A percentile compares a stretch with the other conserved stretches of the same genome.
phyloP scores from a whole-genome alignment of 2,888 invertebrate species.

The Calameuta pallipes region DNA sequence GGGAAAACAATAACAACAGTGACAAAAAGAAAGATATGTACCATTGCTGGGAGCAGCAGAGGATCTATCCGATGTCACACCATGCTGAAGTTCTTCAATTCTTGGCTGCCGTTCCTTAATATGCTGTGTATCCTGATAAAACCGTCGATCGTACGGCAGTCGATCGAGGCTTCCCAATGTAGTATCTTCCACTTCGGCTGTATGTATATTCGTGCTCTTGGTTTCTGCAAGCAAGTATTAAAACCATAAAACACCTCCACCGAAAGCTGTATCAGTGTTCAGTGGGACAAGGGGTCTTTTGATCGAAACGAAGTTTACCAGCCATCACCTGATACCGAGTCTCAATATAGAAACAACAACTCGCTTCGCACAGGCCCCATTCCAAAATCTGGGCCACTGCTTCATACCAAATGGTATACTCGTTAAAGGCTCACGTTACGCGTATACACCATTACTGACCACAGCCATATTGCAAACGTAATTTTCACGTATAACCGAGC shows the following conservation, averaged over 20 bases:
- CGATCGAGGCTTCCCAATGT: slow-evolving; percentile 22
- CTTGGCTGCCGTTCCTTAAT: slow-evolving; percentile 25
- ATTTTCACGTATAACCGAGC: not conserved
- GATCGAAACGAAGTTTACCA: not conserved
- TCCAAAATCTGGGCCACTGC: not conserved
- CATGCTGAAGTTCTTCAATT: slow-evolving; percentile 44
- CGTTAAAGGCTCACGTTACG: not conserved
- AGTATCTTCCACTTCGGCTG: slow-evolving; percentile 23
- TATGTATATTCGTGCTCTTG: slow-evolving; percentile 25
- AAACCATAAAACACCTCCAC: slow-evolving; percentile 2
- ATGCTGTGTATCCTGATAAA: slow-evolving; percentile 27
- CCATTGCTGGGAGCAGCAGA: slow-evolving; percentile 51
- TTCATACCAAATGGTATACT: not conserved
- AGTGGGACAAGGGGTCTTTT: not conserved
- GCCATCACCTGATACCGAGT: not conserved
- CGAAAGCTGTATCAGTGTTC: not conserved
- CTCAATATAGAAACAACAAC: not conserved
- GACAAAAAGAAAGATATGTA: slow-evolving; percentile 22
- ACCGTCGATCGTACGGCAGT: slow-evolving; percentile 26
- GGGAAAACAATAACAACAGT: not conserved
- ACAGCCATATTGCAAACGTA: not conserved
- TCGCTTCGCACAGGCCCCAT: not conserved
- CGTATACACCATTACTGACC: not conserved
- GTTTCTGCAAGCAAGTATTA: slow-evolving; percentile 37
- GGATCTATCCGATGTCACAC: slow-evolving; percentile 41